Evolutionary conservation across 2,113 vertebrate species (phyloP).

Genomic region (Syngnathoides biaculeatus): DNA sequence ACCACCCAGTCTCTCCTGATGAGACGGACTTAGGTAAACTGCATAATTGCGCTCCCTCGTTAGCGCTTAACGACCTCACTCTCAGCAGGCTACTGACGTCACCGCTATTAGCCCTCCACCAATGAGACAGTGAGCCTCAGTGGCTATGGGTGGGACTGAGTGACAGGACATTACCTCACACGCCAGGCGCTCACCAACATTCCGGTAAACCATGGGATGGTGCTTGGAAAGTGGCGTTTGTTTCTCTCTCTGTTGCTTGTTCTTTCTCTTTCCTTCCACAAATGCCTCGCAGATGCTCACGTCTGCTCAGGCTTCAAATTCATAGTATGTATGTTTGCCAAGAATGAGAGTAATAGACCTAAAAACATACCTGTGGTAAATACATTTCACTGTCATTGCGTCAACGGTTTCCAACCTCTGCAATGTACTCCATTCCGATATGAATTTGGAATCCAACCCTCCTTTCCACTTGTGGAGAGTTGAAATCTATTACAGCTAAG

Average conservation of each 20-base stretch:
- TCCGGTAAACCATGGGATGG: slow-evolving; percentile 65
- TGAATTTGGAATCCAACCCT: no score
- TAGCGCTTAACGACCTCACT: slow-evolving; percentile 42
- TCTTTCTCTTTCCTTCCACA: slow-evolving; percentile 46
- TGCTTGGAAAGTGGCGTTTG: slow-evolving; percentile 60
- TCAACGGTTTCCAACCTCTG: not conserved
- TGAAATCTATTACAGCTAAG: no score
- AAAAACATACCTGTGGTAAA: slow-evolving; percentile 1
- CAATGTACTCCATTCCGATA: no score
- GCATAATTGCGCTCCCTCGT: slow-evolving; percentile 49
- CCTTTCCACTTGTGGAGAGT: no score
- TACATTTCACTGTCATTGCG: not conserved
- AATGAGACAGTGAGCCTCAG: slow-evolving; percentile 50
- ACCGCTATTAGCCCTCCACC: slow-evolving; percentile 39
- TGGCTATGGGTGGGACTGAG: slow-evolving; percentile 56
- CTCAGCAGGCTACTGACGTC: slow-evolving; percentile 45
- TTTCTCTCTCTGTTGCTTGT: slow-evolving; percentile 48
- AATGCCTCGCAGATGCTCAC: slow-evolving; percentile 72
- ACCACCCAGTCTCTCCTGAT: slow-evolving; percentile 45
- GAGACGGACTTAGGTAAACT: slow-evolving; percentile 46
- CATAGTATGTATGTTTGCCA: not conserved
- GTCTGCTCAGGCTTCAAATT: slow-evolving; percentile 13
- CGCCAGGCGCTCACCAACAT: slow-evolving; percentile 63
- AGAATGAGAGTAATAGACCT: not conserved
- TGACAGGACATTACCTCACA: slow-evolving; percentile 72